Evolutionary conservation across 1,140 invertebrate species (phyloP), one percentile per base, ranked within the genome.

Genomic region (Hormaphis cornu): DNA sequence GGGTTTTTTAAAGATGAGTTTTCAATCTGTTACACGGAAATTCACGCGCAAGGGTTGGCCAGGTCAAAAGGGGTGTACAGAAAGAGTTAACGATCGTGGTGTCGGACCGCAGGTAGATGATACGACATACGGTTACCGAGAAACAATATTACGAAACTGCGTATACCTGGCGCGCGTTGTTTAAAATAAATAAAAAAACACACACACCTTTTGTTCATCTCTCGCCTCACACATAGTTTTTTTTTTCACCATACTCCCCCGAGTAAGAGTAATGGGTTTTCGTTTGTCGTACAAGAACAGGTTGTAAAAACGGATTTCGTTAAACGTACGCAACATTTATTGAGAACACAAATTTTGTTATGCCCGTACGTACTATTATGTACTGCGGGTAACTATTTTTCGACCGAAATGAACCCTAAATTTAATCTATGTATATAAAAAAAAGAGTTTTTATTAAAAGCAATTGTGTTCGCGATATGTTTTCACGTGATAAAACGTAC

Each of bases 61-160:
- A 22, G 44, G 44, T 33, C 44, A 28, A 30, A 48, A 66, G 50
- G 61, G 61, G 42, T 66, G 44, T 30, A n/a, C 12, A 14, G 42
- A 66, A 66, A 28, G 61, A 66, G 61, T 66, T 66, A 66, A 66
- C 40, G 61, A 66, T 66, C 40, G 44, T 30, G 24, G 40, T 14
- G 37, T 7, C 40, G 26, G 40, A 63, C 58, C 58, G 50, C 61
- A 66, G 61, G 44, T 66, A 66, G 28, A 42, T 66, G 59, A 20
- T 28, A 44, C 61, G 42, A 66, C 61, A 66, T 66, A 66, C 50
- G 61, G 61, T 46, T 46, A 66, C 61, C 61, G 61, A 66, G 42
- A 30, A 46, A 42, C 40, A 28, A 46, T 63, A 46, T 63, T 63
- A 42, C 58, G 22, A 30, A 46, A 61, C 40, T 48, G 22, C 16